Conservation (phyloP, 2,113 vertebrate species). For the Catagonus wagneri region DNA sequence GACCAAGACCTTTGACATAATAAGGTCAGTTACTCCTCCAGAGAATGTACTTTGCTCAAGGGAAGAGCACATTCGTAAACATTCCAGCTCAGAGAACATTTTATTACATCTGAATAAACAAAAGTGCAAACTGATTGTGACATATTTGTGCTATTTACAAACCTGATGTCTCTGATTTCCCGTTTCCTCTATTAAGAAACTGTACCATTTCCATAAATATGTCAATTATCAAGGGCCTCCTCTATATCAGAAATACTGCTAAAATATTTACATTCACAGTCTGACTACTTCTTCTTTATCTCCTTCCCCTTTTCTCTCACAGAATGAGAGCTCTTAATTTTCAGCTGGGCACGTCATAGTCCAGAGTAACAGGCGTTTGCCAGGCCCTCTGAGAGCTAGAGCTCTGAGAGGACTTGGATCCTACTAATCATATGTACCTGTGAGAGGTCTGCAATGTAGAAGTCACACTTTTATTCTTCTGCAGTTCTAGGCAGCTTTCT, state of each 20-base stretch:
- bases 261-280: neutral
- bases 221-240: neutral
- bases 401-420: neutral
- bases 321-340: neutral
- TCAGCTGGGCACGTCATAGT: too few species aligned
- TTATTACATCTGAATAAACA: neutral
- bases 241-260: neutral
- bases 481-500: neutral
- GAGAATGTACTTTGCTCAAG: neutral
- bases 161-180: neutral
- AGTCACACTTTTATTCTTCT: neutral
- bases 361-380: neutral
- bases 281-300: neutral
- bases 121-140: neutral
- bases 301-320: neutral
- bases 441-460: neutral
- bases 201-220: neutral
- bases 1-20: neutral
- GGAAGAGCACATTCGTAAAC: neutral
- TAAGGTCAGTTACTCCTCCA: neutral
- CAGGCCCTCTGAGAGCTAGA: neutral
- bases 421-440: neutral
- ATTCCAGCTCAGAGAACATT: neutral
- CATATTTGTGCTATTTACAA: neutral
- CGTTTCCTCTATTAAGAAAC: neutral